Conservation (phyloP, 1,140 invertebrate species). For the Drosophila fuyamai region DNA sequence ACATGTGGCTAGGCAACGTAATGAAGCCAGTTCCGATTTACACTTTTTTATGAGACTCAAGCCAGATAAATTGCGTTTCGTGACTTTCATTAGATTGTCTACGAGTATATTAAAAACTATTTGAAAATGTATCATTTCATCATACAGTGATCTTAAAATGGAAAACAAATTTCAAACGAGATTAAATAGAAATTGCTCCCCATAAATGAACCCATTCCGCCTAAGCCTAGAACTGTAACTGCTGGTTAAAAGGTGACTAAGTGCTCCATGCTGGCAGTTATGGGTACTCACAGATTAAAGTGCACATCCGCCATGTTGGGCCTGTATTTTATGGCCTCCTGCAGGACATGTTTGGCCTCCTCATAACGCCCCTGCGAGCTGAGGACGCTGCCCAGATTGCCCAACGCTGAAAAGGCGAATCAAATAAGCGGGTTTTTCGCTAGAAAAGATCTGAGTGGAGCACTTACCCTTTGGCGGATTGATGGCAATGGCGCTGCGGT, state of each 20-base stretch:
- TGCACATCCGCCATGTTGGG: slow-evolving; percentile 98
- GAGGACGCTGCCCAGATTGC: slow-evolving; percentile 96
- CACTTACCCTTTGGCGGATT: slow-evolving; percentile 98
- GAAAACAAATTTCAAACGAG: too few species aligned
- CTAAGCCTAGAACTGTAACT: neutral
- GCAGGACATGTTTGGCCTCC: slow-evolving; percentile 95
- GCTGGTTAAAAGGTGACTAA: slow-evolving; percentile 1
- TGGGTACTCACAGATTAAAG: slow-evolving; percentile 96
- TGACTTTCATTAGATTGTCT: neutral
- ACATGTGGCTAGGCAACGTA: slow-evolving; percentile 27
- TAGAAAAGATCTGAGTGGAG: neutral
- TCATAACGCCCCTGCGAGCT: slow-evolving; percentile 92
- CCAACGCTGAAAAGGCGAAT: slow-evolving; percentile 89
- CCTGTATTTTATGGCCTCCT: slow-evolving; percentile 93
- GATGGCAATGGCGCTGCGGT: slow-evolving; percentile 94
- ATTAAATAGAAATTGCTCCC: neutral
- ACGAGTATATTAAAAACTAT: too few species aligned
- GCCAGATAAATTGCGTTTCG: neutral
- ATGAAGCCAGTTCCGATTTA: slow-evolving; percentile 12
- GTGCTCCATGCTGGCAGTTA: slow-evolving; percentile 23
- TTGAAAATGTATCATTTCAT: too few species aligned
- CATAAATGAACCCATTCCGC: neutral
- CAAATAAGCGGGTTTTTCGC: neutral
- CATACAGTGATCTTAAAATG: too few species aligned
- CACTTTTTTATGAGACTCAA: neutral